Conservation (phyloP, 2,113 vertebrate species). For the Pitta sordida region DNA sequence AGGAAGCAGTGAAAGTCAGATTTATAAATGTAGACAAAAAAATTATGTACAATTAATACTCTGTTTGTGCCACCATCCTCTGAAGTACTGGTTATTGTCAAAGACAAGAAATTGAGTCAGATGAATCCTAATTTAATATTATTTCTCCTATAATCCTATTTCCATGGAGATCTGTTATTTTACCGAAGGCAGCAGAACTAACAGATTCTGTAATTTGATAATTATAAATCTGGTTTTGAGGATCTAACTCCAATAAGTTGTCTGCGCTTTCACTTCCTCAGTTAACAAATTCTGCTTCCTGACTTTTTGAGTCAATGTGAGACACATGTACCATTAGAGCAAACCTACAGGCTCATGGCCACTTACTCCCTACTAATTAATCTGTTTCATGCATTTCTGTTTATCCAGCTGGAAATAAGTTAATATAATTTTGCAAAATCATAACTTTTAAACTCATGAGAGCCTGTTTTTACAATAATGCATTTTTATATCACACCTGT, state of each 20-base stretch:
- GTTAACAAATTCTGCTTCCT: slow-evolving; percentile 13
- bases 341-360: background rate
- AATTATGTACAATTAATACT: background rate
- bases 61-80: background rate
- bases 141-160: slow-evolving; percentile 45
- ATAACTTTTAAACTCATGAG: background rate
- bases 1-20: background rate
- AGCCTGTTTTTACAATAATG: background rate
- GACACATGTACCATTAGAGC: background rate
- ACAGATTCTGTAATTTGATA: slow-evolving; percentile 58
- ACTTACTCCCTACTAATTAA: background rate
- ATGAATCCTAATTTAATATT: slow-evolving; percentile 40
- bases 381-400: background rate
- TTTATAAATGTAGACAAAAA: background rate
- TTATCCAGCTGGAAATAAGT: background rate
- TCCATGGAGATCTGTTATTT: slow-evolving; percentile 45
- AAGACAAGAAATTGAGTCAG: slow-evolving; percentile 24
- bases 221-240: slow-evolving; percentile 47
- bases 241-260: slow-evolving; percentile 33
- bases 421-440: background rate
- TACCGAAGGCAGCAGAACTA: slow-evolving; percentile 42
- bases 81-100: slow-evolving; percentile 34
- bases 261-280: background rate
- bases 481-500: background rate
- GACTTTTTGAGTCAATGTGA: background rate